Base-by-base conservation (phyloP, 2,888 invertebrate species). In the Lypha dubia region DNA sequence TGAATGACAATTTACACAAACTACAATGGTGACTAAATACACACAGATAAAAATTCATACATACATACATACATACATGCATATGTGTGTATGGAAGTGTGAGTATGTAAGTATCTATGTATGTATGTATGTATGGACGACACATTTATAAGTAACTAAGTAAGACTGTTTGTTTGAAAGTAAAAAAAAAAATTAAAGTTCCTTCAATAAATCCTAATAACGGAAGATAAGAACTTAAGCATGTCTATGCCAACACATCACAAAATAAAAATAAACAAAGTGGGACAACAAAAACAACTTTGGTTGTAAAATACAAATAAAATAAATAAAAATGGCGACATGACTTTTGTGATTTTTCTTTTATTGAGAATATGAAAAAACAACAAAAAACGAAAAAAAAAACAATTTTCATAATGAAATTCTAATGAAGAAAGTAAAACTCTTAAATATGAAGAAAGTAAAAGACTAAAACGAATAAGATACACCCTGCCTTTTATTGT, bases 301-400 rank as follows among this genome's bases (percentile, higher is more conserved):
- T 56, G 20, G 41, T 56, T 74, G 56, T 68, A 82, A 76, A 63
- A 49, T 46, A 46, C n/a, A 63, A 75, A 68, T 35, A 67, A 79
- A 63, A 70, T 44, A 71, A 82, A 82, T 76, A 79, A 83, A 79
- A 73, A 83, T 83, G 83, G 83, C 83, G 83, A 79, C 83, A 83
- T 56, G 73, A 49, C 68, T 74, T 68, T 38, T 63, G 53, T 56
- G 11, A 68, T 76, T 68, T 68, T 28, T 56, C 51, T 67, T 62
- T 41, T 70, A 11, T 38, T 1, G 7, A 41, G 6, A 44, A 28
- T 32, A 79, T n/a, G 17, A 60, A 74, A 58, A 41, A 35, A 35
- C 7, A 35, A 65, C 8, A 58, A 63, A 67, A 74, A 44, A 44
- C 15, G 41, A 24, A 41, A 24, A 24, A 44, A 44, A 62, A 11